Evolutionary conservation across 1,140 invertebrate genomes (phyloP).

Genomic region (Drosophila melanica): DNA sequence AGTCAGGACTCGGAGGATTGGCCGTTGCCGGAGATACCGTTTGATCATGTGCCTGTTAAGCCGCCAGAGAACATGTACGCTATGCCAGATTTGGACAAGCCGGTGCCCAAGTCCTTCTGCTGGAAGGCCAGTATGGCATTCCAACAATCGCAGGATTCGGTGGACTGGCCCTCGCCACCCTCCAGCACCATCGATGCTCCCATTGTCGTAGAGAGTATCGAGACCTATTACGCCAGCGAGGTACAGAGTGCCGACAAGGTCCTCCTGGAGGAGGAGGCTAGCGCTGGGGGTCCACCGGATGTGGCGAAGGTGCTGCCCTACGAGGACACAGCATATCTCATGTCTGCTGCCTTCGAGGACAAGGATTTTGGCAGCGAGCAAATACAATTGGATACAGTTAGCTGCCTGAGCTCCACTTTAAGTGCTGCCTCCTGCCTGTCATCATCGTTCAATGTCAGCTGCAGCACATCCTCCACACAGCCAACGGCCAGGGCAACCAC

Average conservation of each 20-base stretch:
- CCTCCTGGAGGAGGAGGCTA: constrained; percentile 85
- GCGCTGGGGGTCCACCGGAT: constrained; percentile 84
- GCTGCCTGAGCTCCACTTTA: constrained; percentile 86
- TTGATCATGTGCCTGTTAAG: constrained; percentile 80
- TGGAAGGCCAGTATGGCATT: constrained; percentile 80
- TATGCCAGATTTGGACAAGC: constrained; percentile 80
- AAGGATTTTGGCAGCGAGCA: constrained; percentile 75
- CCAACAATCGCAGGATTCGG: constrained; percentile 85
- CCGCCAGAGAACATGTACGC: constrained; percentile 70
- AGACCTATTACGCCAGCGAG: constrained; percentile 92
- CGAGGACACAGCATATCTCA: constrained; percentile 80
- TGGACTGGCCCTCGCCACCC: constrained; percentile 91
- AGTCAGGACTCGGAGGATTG: constrained; percentile 89
- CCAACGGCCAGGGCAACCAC: constrained; percentile 47
- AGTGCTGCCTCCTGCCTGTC: constrained; percentile 85
- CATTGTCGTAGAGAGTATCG: constrained; percentile 90
- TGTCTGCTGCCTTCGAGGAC: constrained; percentile 78
- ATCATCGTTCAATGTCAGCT: constrained; percentile 78
- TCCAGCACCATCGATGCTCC: constrained; percentile 88
- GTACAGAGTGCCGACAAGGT: constrained; percentile 89
- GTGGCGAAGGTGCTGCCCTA: constrained; percentile 77
- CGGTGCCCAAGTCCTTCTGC: constrained; percentile 81
- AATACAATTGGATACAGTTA: constrained; percentile 73
- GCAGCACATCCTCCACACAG: constrained; percentile 70
- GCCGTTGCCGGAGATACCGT: constrained; percentile 88